Conservation (phyloP, 2,113 vertebrate genomes). For the Alouatta palliata region DNA sequence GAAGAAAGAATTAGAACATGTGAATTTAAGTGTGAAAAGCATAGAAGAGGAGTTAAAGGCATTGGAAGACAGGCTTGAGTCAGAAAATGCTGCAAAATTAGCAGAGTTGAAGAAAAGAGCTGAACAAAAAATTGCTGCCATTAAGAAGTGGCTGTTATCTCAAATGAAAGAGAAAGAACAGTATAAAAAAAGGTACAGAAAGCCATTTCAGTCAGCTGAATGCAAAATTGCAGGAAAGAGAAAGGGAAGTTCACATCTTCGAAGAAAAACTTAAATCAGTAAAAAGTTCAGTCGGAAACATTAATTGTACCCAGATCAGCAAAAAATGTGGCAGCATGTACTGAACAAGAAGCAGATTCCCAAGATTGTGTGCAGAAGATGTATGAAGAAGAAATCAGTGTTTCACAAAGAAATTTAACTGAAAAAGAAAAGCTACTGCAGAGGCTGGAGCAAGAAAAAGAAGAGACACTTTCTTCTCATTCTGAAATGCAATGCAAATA, state of each 20-base stretch:
- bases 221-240: constrained; percentile 82
- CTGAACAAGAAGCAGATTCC: constrained; percentile 79
- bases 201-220: constrained; percentile 83
- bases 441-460: constrained; percentile 75
- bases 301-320: constrained; percentile 82
- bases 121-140: constrained; percentile 93
- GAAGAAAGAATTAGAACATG: constrained; percentile 85
- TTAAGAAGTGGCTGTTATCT: constrained; percentile 90
- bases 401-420: constrained; percentile 74
- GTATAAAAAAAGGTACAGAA: constrained; percentile 83
- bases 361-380: constrained; percentile 80
- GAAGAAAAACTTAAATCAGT: constrained; percentile 84
- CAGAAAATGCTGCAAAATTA: constrained; percentile 87
- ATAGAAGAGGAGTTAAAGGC: constrained; percentile 89
- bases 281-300: constrained; percentile 81
- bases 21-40: constrained; percentile 80
- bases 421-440: constrained; percentile 80
- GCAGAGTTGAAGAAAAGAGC: constrained; percentile 97
- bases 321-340: constrained; percentile 74
- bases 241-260: constrained; percentile 83
- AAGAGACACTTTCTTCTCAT: neutral
- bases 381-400: constrained; percentile 84
- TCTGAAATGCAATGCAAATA: constrained; percentile 78
- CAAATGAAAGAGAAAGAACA: constrained; percentile 92
- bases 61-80: constrained; percentile 85